Conservation (phyloP, 2,888 invertebrate species). For the Luperina testacea region DNA sequence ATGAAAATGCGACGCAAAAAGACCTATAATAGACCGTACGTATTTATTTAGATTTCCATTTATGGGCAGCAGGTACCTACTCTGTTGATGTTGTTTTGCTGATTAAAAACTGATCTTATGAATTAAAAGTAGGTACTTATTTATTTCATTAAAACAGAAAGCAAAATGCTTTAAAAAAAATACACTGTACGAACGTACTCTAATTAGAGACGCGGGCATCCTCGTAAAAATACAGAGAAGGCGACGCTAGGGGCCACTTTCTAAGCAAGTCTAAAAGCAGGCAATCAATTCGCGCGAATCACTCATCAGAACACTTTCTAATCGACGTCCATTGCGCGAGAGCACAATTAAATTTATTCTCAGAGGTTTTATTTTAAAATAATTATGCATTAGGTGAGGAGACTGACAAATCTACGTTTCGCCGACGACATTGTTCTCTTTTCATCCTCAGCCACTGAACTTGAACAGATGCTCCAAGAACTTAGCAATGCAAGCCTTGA, state of each 20-base stretch:
- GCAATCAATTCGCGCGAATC: conserved; percentile 87
- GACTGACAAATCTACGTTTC: no score
- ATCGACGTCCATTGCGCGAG: conserved; percentile 81
- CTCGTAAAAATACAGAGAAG: conserved; percentile 82
- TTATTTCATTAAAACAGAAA: conserved; percentile 21
- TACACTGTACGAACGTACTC: conserved; percentile 72
- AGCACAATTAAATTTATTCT: conserved; percentile 78
- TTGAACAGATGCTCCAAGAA: no score
- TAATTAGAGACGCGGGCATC: conserved; percentile 79
- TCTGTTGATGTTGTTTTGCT: background rate
- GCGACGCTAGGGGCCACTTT: conserved; percentile 83
- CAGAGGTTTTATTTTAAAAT: conserved; percentile 38
- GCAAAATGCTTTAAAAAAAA: conserved; percentile 29
- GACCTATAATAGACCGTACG: no score
- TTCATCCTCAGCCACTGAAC: no score
- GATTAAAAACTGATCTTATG: background rate
- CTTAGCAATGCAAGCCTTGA: no score
- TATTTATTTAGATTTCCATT: background rate
- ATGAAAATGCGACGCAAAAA: background rate
- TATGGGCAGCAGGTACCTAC: background rate
- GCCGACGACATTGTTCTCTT: no score
- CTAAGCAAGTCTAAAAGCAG: conserved; percentile 85
- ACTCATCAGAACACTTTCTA: conserved; percentile 89
- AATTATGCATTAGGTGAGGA: conserved; percentile 8
- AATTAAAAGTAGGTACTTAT: background rate